Evolutionary conservation across 30 jellyfish, hydroid and myxozoan species (phyloP), one percentile per base, ranked within the genome.

Genomic region (Cassiopea xamachana): DNA sequence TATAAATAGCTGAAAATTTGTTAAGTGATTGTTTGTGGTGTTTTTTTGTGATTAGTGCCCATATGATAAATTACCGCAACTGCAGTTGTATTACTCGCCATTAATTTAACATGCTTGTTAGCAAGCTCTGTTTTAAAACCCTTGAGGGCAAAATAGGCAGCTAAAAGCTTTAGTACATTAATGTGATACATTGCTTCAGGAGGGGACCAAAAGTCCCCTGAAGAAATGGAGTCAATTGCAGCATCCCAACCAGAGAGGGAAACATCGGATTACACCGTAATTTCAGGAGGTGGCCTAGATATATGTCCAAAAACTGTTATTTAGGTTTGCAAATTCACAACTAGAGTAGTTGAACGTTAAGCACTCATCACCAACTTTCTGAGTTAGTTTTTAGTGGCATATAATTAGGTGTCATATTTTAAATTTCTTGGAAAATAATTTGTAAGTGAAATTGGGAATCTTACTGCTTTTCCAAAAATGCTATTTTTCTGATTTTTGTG

Each of bases 201-300:
- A 15, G 15, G 61, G 45, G 78, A 49, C 95, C 95, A 88, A 18
- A 15, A 9, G 48, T 87, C 91, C 46, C 87, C 80, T 1, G 91
- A 77, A 5, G 87, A 27, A 9, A 19, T 7, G 16, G 46, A 6
- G 2, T 47, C 78, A 44, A 80, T 7, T 16, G 49, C 87, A 47
- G 96, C 92, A 10, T 92, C 96, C 96, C 92, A 89, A 59, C 92
- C 5, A 48, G 39, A 1, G 7, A 55, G 15, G 55, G 89, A 87
- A 12, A 90, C 90, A 77, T 76, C 94, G 1, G 90, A 43, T 48
- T 60, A 58, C 50, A 88, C 15, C 4, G 80, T 88, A 7, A 46
- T 0, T 1, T 88, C 91, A 46, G 67, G 15, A 58, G 93, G 88
- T 5, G 82, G 59, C n/a, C 62, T 10, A 48, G n/a, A 13, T 64